Conservation (phyloP, 1,140 invertebrate species). For the Drosophila santomea region DNA sequence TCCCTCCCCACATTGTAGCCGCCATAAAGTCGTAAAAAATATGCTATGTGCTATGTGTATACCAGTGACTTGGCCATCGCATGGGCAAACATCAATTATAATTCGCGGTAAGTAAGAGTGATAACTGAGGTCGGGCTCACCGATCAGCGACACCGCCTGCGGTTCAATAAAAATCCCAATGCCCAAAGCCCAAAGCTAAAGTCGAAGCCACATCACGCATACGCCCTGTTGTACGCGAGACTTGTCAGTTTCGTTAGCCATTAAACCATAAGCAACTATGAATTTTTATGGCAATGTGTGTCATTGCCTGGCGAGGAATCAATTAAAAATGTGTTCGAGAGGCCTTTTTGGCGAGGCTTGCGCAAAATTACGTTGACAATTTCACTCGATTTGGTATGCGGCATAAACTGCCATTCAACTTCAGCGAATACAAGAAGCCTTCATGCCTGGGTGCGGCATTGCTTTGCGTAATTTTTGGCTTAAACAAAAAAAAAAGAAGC, state of each 20-base stretch:
- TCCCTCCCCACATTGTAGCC: constrained; percentile 1
- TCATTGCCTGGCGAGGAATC: constrained; percentile 79
- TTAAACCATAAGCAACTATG: constrained; percentile 60
- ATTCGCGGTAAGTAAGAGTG: constrained; percentile 81
- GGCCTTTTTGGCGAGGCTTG: constrained; percentile 54
- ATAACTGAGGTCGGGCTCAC: constrained; percentile 73
- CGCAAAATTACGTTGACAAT: constrained; percentile 81
- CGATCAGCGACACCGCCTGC: constrained; percentile 21
- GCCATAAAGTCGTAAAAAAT: constrained; percentile 4
- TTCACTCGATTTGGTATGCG: constrained; percentile 75
- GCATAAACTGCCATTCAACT: constrained; percentile 57
- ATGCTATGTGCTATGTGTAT: background rate
- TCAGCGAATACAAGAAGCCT: constrained; percentile 41
- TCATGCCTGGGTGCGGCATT: constrained; percentile 44
- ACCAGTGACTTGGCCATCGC: constrained; percentile 59
- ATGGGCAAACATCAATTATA: constrained; percentile 72
- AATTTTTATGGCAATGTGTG: constrained; percentile 77
- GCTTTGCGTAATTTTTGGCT: constrained; percentile 57
- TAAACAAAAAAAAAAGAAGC: constrained; percentile 26
- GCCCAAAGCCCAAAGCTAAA: constrained; percentile 21
- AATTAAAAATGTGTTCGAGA: constrained; percentile 61
- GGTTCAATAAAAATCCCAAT: constrained; percentile 64
- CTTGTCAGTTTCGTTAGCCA: constrained; percentile 48
- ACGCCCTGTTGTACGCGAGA: constrained; percentile 63
- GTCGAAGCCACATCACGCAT: constrained; percentile 53